Evolutionary conservation across 2,888 invertebrate species (phyloP).

Genomic region (Xylocampa areola): DNA sequence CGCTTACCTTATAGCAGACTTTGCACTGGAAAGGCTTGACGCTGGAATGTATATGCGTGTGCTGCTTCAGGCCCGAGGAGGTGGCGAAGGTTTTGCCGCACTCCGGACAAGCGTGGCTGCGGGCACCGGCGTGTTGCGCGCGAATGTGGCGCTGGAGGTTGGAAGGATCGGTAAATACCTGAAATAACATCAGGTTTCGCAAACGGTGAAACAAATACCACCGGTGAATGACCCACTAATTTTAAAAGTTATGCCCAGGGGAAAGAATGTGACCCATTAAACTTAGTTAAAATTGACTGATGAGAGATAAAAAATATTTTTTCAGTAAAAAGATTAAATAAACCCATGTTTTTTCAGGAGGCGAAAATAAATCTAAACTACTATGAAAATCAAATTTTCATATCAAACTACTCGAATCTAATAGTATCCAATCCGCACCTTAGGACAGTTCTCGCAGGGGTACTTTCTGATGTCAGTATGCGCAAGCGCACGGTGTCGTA

Average conservation of each 20-base stretch:
- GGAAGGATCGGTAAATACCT: conserved; percentile 98
- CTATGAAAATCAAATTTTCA: conserved; percentile 16
- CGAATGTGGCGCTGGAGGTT: conserved; percentile 99
- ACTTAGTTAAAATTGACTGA: conserved; percentile 1
- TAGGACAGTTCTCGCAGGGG: conserved; percentile 97
- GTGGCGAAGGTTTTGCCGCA: conserved; percentile 99
- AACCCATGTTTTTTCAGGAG: conserved; percentile 55
- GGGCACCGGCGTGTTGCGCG: conserved; percentile 97
- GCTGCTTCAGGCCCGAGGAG: conserved; percentile 99
- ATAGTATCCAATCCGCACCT: conserved; percentile 88
- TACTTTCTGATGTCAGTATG: conserved; percentile 96
- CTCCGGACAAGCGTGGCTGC: conserved; percentile 99
- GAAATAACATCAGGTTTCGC: conserved; percentile 90
- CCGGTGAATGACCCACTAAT: conserved; percentile 50
- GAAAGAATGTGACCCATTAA: conserved; percentile 28
- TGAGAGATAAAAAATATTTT: conserved; percentile 23
- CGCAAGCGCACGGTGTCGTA: conserved; percentile 94
- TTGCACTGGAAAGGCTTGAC: conserved; percentile 99
- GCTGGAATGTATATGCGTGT: conserved; percentile 99
- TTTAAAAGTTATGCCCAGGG: conserved; percentile 49
- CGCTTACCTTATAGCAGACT: conserved; percentile 96
- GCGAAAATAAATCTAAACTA: conserved; percentile 18
- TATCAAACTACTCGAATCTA: conserved; percentile 25
- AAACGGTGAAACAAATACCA: conserved; percentile 68
- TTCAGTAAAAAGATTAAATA: conserved; percentile 12